phyloP scores from a whole-genome alignment of 2,797 vertebrate species.

The Mormyrops attenuatus region DNA sequence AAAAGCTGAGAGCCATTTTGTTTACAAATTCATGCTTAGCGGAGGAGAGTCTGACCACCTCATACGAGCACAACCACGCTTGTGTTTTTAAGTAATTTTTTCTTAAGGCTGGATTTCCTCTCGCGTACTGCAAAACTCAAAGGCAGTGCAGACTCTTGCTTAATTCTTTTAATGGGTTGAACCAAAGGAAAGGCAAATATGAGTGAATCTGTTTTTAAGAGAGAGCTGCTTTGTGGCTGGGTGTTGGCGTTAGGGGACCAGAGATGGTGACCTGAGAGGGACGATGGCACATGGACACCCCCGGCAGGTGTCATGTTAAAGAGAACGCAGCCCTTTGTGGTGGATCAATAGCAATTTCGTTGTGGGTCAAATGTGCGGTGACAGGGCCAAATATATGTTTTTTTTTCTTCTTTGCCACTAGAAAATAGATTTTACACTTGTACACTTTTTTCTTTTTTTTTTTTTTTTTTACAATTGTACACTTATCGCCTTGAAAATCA shows the following conservation, averaged over 20 bases:
- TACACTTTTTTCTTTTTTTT: slow-evolving; percentile 39
- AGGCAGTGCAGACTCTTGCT: background rate
- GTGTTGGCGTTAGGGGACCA: background rate
- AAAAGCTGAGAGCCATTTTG: slow-evolving; percentile 22
- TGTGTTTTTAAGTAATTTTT: background rate
- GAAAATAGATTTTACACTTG: slow-evolving; percentile 33
- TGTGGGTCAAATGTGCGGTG: slow-evolving; percentile 55
- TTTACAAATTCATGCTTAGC: background rate
- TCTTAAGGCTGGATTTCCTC: background rate
- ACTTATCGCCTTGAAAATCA: slow-evolving; percentile 31
- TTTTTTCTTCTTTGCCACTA: background rate
- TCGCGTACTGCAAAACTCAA: background rate
- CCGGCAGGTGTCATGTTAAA: slow-evolving; percentile 46
- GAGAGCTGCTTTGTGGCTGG: background rate
- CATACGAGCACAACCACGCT: background rate
- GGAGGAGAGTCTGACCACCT: slow-evolving; percentile 36
- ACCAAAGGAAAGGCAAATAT: background rate
- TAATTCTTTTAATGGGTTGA: background rate
- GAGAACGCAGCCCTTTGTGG: slow-evolving; percentile 44
- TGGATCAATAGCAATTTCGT: slow-evolving; percentile 52
- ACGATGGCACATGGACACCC: background rate
- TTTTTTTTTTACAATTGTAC: background rate
- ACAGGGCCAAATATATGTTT: slow-evolving; percentile 35
- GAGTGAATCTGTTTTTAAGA: background rate
- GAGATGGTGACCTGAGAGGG: background rate